Evolutionary conservation across 2,797 vertebrate genomes (phyloP).

Genomic region (Schizopygopsis pylzovi): DNA sequence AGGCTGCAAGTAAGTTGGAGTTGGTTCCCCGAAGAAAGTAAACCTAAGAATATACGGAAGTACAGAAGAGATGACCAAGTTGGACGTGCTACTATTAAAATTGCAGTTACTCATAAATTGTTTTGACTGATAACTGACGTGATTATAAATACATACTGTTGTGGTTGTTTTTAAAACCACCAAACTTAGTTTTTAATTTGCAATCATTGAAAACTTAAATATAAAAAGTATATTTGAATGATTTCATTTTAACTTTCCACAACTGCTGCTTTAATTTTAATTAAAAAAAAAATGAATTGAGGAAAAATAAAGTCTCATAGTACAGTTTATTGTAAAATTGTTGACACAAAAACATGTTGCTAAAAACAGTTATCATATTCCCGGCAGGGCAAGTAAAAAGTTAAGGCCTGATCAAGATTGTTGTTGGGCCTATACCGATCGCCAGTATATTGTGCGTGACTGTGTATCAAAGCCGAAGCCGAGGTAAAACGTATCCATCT

Average conservation of each 20-base stretch:
- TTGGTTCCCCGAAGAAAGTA: background rate
- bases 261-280: background rate
- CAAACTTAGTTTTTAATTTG: background rate
- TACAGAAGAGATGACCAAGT: background rate
- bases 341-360: background rate
- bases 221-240: background rate
- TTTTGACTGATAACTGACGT: background rate
- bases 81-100: background rate
- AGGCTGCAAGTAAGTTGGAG: slow-evolving; percentile 35
- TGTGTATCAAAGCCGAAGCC: background rate
- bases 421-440: background rate
- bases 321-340: background rate
- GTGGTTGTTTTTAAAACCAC: background rate
- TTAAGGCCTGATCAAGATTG: too few relatives aligned
- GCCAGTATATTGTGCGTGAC: too few relatives aligned
- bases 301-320: background rate
- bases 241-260: background rate
- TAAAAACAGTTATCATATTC: background rate
- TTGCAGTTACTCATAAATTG: background rate
- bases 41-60: background rate
- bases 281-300: background rate
- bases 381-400: background rate
- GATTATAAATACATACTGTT: background rate
- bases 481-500: slow-evolving; percentile 4
- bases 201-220: background rate